Evolutionary conservation across 2,113 vertebrate species (phyloP), one percentile per base, ranked within the genome.

Genomic region (Illadopsis cleaveri): DNA sequence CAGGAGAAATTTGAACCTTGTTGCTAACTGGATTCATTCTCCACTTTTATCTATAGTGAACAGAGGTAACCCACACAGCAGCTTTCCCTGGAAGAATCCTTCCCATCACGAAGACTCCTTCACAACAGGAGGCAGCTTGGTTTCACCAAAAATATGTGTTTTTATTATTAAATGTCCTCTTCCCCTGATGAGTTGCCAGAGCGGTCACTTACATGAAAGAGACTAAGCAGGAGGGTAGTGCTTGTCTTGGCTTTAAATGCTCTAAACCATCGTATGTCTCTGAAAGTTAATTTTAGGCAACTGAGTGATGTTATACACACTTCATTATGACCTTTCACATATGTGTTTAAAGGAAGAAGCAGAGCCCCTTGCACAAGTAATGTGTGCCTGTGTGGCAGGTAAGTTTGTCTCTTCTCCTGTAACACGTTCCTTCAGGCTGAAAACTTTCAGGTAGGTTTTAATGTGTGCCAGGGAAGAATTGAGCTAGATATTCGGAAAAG

Each of bases 341-440:
- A 2, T 0, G 3, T n/a, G 13, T 58, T 79, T 17, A 19, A 73
- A 30, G 5, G 12, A 44, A 47, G 19, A 38, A 38, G 25, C 10
- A 38, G 15, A 40, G 35, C 15, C 24, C 8, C 44, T 50, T 25
- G 6, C 16, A 45, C 19, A 50, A 54, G 6, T 13, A 11, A 18
- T 0, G 0, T 0, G 13, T 19, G 31, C 12, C 25, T 11, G 5
- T 3, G 21, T 13, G 25, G 50, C 12, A 44, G 60, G 14, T 53
- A 16, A 5, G 27, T 58, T 69, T 33, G 22, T 15, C 42, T 61
- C 19, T 0, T 0, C 40, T 21, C 50, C n/a, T 66, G 31, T 12
- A 42, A 15, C 0, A 0, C 0, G 0, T 20, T 20, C 17, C 15
- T 54, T 60, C 35, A 19, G 11, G 4, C 51, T 3, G 58, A 25